These are phyloP conservation scores for Montipora sp. DNA, from an alignment of 64 coral and sea anemone species.

Conservation along the genomic window DNA sequence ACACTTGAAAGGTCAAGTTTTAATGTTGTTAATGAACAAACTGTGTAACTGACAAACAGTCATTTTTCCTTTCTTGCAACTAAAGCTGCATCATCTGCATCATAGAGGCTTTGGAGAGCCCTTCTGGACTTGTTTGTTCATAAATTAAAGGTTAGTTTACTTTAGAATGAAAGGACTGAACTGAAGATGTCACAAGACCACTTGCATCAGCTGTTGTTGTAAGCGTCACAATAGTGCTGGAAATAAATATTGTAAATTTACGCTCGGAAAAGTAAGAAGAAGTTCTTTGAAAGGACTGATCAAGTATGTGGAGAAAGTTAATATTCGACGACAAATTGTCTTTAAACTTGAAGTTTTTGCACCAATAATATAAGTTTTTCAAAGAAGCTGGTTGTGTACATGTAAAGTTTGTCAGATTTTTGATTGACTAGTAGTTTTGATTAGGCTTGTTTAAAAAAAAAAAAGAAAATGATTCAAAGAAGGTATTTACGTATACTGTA, in stretches of 20 bases:
- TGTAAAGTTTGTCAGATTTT: neutral
- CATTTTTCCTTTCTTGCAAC: slow-evolving; percentile 53
- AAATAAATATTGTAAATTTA: neutral
- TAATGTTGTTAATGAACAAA: slow-evolving; percentile 8
- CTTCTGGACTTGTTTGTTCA: slow-evolving; percentile 53
- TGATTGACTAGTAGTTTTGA: neutral
- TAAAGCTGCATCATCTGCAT: slow-evolving; percentile 26
- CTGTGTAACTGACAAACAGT: slow-evolving; percentile 52
- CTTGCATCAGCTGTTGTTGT: neutral
- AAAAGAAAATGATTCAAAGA: neutral
- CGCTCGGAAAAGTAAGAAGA: too few species aligned
- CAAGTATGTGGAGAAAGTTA: too few species aligned
- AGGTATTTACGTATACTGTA: neutral
- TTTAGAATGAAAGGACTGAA: neutral
- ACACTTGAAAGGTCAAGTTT: slow-evolving; percentile 46
- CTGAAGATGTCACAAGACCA: neutral
- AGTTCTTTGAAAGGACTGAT: too few species aligned
- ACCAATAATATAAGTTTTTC: too few species aligned
- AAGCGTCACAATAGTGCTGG: neutral
- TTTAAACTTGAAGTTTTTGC: too few species aligned
- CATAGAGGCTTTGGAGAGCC: slow-evolving; percentile 42
- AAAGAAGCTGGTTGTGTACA: neutral
- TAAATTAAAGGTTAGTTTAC: neutral
- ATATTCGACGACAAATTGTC: too few species aligned
- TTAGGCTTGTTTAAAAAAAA: neutral